phyloP scores from a whole-genome alignment of 2,113 vertebrate species.

The Pseudolaguvia tuberculata region DNA sequence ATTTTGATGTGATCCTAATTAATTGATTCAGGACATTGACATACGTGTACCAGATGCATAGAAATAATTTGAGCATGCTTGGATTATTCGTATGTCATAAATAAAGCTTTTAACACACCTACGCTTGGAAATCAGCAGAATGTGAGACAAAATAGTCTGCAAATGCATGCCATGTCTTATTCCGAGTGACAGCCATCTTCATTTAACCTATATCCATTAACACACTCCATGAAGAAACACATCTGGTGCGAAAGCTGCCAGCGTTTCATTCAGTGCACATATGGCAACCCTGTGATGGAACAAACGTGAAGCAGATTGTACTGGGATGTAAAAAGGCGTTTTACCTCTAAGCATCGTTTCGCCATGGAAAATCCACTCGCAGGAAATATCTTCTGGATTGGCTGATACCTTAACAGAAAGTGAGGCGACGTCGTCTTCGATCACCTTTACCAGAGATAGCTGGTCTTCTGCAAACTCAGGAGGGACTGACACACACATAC shows the following conservation, averaged over 20 bases:
- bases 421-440: slow-evolving; percentile 61
- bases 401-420: slow-evolving; percentile 67
- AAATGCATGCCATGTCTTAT: slow-evolving; percentile 61
- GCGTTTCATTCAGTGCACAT: slow-evolving; percentile 70
- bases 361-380: slow-evolving; percentile 64
- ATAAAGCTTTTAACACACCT: slow-evolving; percentile 22
- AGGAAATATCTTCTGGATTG: slow-evolving; percentile 68
- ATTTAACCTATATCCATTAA: slow-evolving; percentile 72
- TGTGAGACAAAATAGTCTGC: not conserved
- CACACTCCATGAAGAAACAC: slow-evolving; percentile 67
- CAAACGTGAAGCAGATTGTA: not conserved
- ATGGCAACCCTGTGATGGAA: slow-evolving; percentile 51
- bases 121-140: not conserved
- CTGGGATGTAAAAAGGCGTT: slow-evolving; percentile 17
- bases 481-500: slow-evolving; percentile 57
- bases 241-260: slow-evolving; percentile 67
- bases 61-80: not conserved
- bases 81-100: not conserved
- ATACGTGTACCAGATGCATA: not conserved
- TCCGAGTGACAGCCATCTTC: slow-evolving; percentile 66
- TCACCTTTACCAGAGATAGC: slow-evolving; percentile 58
- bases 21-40: not conserved
- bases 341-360: slow-evolving; percentile 68
- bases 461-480: slow-evolving; percentile 72
- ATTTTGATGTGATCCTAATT: not conserved